phyloP scores from a whole-genome alignment of 2,888 invertebrate species.

The Tupiocoris notatus region DNA sequence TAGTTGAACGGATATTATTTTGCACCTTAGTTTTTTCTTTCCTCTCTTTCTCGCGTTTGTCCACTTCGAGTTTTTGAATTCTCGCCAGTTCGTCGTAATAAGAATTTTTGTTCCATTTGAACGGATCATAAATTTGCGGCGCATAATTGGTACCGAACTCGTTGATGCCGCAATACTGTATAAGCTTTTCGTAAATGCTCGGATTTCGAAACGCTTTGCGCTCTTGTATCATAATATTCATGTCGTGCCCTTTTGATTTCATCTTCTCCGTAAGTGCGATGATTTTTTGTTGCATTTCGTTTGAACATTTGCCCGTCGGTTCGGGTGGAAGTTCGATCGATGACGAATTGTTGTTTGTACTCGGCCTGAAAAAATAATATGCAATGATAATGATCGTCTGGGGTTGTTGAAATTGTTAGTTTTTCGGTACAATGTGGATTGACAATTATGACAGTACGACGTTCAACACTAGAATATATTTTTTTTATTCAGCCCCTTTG shows the following conservation, averaged over 20 bases:
- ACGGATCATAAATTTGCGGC: slow-evolving; percentile 87
- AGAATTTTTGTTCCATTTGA: slow-evolving; percentile 88
- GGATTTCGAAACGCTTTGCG: slow-evolving; percentile 94
- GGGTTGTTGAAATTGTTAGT: no score
- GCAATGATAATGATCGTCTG: no score
- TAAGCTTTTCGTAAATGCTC: slow-evolving; percentile 95
- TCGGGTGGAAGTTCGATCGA: slow-evolving; percentile 46
- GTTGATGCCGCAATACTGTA: slow-evolving; percentile 91
- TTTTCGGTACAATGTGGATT: no score
- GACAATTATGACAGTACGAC: no score
- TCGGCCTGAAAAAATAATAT: slow-evolving; percentile 4
- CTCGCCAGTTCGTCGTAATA: slow-evolving; percentile 90
- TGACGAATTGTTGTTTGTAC: neutral
- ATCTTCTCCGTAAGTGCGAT: slow-evolving; percentile 73
- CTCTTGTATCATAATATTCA: slow-evolving; percentile 86
- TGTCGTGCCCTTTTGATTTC: slow-evolving; percentile 72
- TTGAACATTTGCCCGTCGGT: slow-evolving; percentile 43
- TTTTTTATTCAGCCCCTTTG: no score
- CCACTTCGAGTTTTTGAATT: slow-evolving; percentile 88
- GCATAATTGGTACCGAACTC: slow-evolving; percentile 96
- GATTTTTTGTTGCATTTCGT: slow-evolving; percentile 77
- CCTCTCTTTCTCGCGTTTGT: slow-evolving; percentile 83
- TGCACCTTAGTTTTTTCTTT: slow-evolving; percentile 68
- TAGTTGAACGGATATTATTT: no score
- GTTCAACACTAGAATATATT: no score